Evolutionary conservation across 1,140 invertebrate genomes (phyloP), one percentile per base, ranked within the genome.

Genomic region (Andricus grossulariae): DNA sequence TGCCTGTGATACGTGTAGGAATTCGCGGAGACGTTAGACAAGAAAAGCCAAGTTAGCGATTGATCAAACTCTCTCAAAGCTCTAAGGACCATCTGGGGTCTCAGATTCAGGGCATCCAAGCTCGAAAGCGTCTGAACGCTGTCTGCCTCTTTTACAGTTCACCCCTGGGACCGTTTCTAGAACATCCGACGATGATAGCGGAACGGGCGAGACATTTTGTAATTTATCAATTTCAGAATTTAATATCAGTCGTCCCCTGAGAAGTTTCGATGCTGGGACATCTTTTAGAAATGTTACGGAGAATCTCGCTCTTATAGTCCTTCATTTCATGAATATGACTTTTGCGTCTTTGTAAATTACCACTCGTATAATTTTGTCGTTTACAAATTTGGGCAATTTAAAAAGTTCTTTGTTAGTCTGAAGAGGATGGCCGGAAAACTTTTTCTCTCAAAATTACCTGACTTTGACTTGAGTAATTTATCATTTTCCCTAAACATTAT

Each of bases 1-100:
- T 39, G 25, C 25, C 57, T 25, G 7, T 66, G 57, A 39, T 66
- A 66, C 57, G 57, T 39, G 57, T 13, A 25, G 8, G 57, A 66
- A 66, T 66, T 39, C 25, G 60, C n/a, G 39, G 32, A 39, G 25
- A 66, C 4, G 11, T 13, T 39, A 2, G 39, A 16, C 32, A 32
- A 66, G 60, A 25, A 66, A 66, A 66, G 21, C 57, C 57, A 39
- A 66, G 57, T 66, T 66, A 66, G 57, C 57, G 32, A 66, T 66
- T 66, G 57, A 66, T 66, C 57, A 66, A 66, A 66, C 57, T 66
- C 57, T 66, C 57, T 66, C 57, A 66, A 66, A 66, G 57, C 57
- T 66, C 57, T 66, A 66, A 66, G 57, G 57, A 32, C 21, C 57
- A 39, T 39, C 57, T 66, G 25, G 25, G 25, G 57, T 66, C 57